Conservation (phyloP, 2,888 invertebrate species). For the Galerucella pusilla region DNA sequence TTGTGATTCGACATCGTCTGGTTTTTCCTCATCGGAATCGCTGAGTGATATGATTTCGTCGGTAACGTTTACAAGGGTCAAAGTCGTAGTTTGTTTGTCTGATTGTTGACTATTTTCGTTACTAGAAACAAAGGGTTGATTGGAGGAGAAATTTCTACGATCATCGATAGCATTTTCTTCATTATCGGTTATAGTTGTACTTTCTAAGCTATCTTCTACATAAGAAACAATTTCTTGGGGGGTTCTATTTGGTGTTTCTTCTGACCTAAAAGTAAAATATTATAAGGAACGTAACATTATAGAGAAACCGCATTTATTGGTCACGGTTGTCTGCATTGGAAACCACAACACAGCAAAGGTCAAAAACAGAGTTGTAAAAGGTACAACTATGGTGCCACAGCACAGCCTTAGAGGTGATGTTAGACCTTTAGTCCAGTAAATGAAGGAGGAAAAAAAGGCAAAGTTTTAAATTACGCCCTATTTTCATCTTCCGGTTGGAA, state of each 20-base stretch:
- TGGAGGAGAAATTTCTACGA: not conserved
- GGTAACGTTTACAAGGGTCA: not conserved
- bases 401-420: too few relatives aligned
- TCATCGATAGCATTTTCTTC: not conserved
- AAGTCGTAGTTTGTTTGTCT: not conserved
- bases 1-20: not conserved
- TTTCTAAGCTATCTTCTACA: not conserved
- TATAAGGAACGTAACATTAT: constrained; percentile 1
- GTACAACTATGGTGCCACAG: too few relatives aligned
- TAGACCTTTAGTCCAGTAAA: too few relatives aligned
- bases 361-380: too few relatives aligned
- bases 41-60: not conserved
- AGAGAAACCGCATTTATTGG: not conserved
- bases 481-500: too few relatives aligned
- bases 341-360: too few relatives aligned
- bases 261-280: constrained; percentile 1
- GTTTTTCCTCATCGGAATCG: not conserved
- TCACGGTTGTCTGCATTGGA: too few relatives aligned
- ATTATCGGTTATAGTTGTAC: not conserved
- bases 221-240: not conserved
- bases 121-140: not conserved
- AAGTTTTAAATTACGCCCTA: too few relatives aligned
- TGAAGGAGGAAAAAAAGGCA: too few relatives aligned
- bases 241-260: not conserved
- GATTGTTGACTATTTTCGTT: not conserved